Conservation (phyloP, 2,888 invertebrate genomes). For the Coleophora flavipennella region DNA sequence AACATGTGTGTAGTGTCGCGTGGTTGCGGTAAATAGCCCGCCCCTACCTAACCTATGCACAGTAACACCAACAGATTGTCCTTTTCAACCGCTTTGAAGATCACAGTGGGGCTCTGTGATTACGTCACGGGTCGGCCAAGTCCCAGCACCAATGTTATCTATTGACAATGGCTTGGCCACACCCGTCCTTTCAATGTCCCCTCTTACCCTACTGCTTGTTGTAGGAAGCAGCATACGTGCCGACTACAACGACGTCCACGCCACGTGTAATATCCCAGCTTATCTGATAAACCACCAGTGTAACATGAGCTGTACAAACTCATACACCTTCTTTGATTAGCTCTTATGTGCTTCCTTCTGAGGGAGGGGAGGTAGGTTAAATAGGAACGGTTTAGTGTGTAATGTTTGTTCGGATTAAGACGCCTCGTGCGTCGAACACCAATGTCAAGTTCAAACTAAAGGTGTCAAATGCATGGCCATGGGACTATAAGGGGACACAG, state of each 20-base stretch:
- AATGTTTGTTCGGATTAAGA: constrained; percentile 51
- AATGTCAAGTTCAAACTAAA: constrained; percentile 60
- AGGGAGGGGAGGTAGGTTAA: no score
- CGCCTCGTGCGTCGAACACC: constrained; percentile 34
- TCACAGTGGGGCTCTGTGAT: not conserved
- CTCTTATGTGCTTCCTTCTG: not conserved
- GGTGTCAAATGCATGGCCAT: constrained; percentile 42
- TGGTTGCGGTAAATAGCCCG: no score
- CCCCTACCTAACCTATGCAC: no score
- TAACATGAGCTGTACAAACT: constrained; percentile 11
- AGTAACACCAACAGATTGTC: no score
- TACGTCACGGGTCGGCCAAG: constrained; percentile 8
- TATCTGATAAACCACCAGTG: not conserved
- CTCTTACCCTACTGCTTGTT: not conserved
- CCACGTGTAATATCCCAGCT: not conserved
- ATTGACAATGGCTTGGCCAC: constrained; percentile 4
- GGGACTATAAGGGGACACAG: constrained; percentile 12
- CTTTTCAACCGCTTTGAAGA: no score
- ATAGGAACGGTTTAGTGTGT: no score
- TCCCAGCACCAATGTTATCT: constrained; percentile 4
- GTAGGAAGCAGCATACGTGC: constrained; percentile 6
- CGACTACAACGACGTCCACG: not conserved
- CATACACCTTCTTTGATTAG: constrained; percentile 19
- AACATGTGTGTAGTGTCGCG: no score
- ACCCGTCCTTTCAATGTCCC: constrained; percentile 6